These are phyloP conservation scores for Trogon surrucura DNA, from an alignment of 2,113 vertebrate species.

Conservation along the genomic window DNA sequence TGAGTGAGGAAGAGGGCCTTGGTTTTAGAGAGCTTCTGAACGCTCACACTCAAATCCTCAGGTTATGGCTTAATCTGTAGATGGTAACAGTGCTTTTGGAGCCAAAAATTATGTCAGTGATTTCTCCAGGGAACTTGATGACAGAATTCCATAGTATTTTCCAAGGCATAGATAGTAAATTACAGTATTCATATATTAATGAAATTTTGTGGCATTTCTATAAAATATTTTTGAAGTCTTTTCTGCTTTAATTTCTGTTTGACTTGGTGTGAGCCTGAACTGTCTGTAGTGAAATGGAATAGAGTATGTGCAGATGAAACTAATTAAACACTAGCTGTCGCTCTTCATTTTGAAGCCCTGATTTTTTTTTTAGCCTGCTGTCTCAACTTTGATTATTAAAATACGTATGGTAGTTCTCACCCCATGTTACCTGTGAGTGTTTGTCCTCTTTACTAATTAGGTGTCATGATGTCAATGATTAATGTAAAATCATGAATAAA, in stretches of 20 bases:
- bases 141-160: background rate
- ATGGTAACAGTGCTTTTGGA: background rate
- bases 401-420: background rate
- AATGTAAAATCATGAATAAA: conserved; percentile 57
- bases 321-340: conserved; percentile 22
- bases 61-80: background rate
- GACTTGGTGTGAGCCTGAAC: conserved; percentile 8
- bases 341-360: conserved; percentile 25
- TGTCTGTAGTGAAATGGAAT: background rate
- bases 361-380: background rate
- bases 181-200: background rate
- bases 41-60: background rate
- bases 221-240: conserved; percentile 3
- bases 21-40: background rate
- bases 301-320: background rate
- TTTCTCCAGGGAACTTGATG: background rate
- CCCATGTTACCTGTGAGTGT: conserved; percentile 23
- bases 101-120: background rate
- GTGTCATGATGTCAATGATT: conserved; percentile 62
- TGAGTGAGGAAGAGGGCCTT: background rate
- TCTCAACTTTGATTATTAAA: conserved; percentile 49
- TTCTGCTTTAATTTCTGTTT: conserved; percentile 41
- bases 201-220: background rate
- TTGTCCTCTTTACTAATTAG: conserved; percentile 58
- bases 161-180: background rate